Percentiles rank a stretch among this genome's conserved stretches.
Conservation (phyloP, 2,888 invertebrate genomes). For the Drosophila macrothrix region DNA sequence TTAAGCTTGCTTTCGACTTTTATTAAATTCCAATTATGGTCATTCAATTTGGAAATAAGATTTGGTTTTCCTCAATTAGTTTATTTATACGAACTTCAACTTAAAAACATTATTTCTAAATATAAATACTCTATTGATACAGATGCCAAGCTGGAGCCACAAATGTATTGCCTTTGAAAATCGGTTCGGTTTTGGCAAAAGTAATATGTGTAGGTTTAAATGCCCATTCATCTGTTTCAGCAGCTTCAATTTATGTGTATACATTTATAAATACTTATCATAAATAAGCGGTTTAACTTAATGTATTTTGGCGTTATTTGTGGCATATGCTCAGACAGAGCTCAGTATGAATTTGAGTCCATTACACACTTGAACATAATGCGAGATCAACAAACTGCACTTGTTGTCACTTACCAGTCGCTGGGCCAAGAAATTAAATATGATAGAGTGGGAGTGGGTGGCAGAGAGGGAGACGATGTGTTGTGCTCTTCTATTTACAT, state of each 20-base stretch:
- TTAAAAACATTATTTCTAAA: background rate
- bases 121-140: background rate
- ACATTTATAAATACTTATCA: background rate
- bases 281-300: conserved; percentile 5
- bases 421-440: conserved; percentile 51
- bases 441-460: conserved; percentile 7
- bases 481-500: conserved; percentile 62
- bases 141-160: background rate
- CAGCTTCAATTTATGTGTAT: background rate
- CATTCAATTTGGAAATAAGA: conserved; percentile 25
- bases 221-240: background rate
- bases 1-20: conserved; percentile 27
- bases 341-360: conserved; percentile 33
- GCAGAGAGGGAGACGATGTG: background rate
- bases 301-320: conserved; percentile 10
- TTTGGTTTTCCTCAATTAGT: background rate
- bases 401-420: conserved; percentile 14
- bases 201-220: background rate
- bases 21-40: conserved; percentile 28
- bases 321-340: conserved; percentile 37
- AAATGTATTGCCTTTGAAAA: background rate
- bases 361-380: conserved; percentile 32
- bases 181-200: background rate
- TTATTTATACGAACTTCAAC: background rate
- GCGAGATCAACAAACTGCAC: conserved; percentile 54